A percentile compares a stretch with the other conserved stretches of the same genome.
Evolutionary conservation across 53 echinoderm and acorn worm genomes (phyloP).

Genomic region (Crossaster papposus): DNA sequence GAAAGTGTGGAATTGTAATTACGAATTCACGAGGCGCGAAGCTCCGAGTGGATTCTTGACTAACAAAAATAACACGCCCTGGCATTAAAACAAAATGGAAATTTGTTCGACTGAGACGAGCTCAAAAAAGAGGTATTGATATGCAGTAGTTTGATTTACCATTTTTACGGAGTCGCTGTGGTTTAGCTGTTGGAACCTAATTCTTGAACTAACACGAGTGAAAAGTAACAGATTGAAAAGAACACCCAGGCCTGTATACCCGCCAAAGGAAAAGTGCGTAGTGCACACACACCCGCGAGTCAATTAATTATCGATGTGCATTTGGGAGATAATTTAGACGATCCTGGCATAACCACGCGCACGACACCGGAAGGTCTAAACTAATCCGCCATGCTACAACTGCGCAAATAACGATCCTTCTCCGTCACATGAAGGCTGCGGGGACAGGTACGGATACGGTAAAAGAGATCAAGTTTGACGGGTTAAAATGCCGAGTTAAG

Average conservation of each 20-base stretch:
- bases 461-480: constrained; percentile 44
- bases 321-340: constrained; percentile 47
- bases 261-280: background rate
- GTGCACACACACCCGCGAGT: background rate
- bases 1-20: too few relatives aligned
- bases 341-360: constrained; percentile 51
- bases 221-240: background rate
- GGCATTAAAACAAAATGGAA: too few relatives aligned
- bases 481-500: constrained; percentile 60
- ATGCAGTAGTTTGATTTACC: too few relatives aligned
- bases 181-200: background rate
- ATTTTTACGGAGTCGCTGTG: background rate
- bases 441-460: constrained; percentile 19
- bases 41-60: too few relatives aligned
- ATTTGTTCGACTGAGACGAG: too few relatives aligned
- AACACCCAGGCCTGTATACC: background rate
- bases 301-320: constrained; percentile 54
- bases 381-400: constrained; percentile 48
- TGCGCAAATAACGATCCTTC: constrained; percentile 46
- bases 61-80: too few relatives aligned
- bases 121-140: too few relatives aligned
- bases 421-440: constrained; percentile 10
- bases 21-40: too few relatives aligned
- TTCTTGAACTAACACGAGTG: background rate
- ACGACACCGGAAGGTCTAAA: constrained; percentile 52